Conservation (phyloP, 2,888 invertebrate genomes). For the Mesorhabditis spiculigera region DNA sequence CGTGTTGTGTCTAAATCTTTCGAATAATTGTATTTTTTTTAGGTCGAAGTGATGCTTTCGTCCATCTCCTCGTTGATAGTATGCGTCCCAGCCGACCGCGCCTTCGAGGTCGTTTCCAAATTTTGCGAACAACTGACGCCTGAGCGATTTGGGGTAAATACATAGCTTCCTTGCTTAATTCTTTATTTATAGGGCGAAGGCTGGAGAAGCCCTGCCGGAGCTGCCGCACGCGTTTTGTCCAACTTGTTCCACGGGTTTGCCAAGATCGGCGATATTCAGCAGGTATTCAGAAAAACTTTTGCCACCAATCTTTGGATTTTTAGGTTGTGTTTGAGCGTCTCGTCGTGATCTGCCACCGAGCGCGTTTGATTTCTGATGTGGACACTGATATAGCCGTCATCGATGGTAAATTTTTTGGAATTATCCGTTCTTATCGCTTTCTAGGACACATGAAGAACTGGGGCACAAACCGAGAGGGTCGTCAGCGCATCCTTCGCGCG, state of each 20-base stretch:
- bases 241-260: slow-evolving; percentile 86
- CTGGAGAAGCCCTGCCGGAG: slow-evolving; percentile 26
- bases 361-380: slow-evolving; percentile 17
- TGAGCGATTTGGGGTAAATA: slow-evolving; percentile 2
- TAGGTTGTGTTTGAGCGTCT: slow-evolving; percentile 2
- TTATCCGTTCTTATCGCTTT: slow-evolving; percentile 1
- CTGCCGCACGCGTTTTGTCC: slow-evolving; percentile 71
- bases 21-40: slow-evolving; percentile 59
- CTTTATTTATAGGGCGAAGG: slow-evolving; percentile 26
- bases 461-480: slow-evolving; percentile 35
- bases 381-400: not conserved
- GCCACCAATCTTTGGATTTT: too few relatives aligned
- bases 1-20: not conserved
- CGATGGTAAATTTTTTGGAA: not conserved
- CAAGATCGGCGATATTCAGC: slow-evolving; percentile 76
- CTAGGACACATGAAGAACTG: slow-evolving; percentile 29
- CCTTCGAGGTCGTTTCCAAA: slow-evolving; percentile 79
- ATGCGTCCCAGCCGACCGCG: slow-evolving; percentile 77
- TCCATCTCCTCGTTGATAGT: slow-evolving; percentile 94
- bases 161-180: not conserved
- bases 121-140: slow-evolving; percentile 15
- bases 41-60: slow-evolving; percentile 87
- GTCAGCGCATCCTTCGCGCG: slow-evolving; percentile 39
- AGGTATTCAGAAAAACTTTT: not conserved
- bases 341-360: slow-evolving; percentile 23